Evolutionary conservation across 2,113 vertebrate species (phyloP), one percentile per base, ranked within the genome.

Genomic region (Perognathus longimembris): DNA sequence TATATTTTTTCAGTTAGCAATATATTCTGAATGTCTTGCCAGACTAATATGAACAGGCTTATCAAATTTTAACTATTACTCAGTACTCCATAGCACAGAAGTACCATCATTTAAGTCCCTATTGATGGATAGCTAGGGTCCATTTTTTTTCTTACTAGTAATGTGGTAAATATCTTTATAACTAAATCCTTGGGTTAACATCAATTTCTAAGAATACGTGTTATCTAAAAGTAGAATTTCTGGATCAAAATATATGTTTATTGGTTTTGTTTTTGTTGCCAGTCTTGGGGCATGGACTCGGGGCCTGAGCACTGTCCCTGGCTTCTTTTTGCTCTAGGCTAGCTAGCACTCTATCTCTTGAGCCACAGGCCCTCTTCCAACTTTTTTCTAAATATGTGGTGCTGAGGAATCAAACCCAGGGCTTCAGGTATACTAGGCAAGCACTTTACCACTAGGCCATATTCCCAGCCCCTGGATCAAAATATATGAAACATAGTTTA

Each of bases 1-100:
- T 76, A 30, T 45, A 57, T 88, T 79, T 91, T n/a, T n/a, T 15
- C 12, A 95, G 21, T 81, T 69, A 83, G 50, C 40, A 63, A 59
- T 57, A 26, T 64, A 75, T 66, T 38, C 28, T 59, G 15, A 80
- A 93, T 6, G 71, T 75, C 70, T 89, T 80, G 11, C 24, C 11
- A 61, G 18, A 63, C 45, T 1, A 59, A 1, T 32, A 26, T 15
- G 11, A 86, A 54, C 30, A 66, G 63, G 89, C 59, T 70, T 70
- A 38, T 70, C 26, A 79, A 38, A 71, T 70, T 79, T 90, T 87
- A 79, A 74, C 20, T 42, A 3, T 26, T 64, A 4, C 20, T 67
- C 42, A 34, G 36, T 80, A 73, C 75, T 70, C 24, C 63, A 6
- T 36, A 87, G 8, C 54, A 80, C 5, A 17, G 7, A 15, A 54